These are phyloP conservation scores for Caenorhabditis uteleia DNA, from an alignment of 2,888 invertebrate species.

Conservation along the genomic window DNA sequence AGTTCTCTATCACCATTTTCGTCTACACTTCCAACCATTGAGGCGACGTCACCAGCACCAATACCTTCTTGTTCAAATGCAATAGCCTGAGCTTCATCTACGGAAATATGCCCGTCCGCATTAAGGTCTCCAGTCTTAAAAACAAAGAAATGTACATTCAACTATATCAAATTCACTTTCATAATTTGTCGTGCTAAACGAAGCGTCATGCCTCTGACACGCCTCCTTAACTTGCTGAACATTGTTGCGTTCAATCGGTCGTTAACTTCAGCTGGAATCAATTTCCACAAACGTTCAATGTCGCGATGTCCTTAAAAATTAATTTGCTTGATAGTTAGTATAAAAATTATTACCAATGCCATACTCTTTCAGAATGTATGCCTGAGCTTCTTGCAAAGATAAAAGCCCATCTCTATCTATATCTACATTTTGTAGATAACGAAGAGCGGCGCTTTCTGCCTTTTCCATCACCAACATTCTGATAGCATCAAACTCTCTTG, in stretches of 20 bases:
- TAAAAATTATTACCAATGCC: slow-evolving; percentile 56
- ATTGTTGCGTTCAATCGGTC: slow-evolving; percentile 59
- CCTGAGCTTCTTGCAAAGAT: slow-evolving; percentile 63
- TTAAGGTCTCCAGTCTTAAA: slow-evolving; percentile 56
- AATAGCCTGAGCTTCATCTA: slow-evolving; percentile 65
- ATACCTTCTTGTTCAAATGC: slow-evolving; percentile 66
- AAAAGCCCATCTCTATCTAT: slow-evolving; percentile 59
- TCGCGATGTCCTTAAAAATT: slow-evolving; percentile 51
- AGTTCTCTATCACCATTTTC: slow-evolving; percentile 63
- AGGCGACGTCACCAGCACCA: slow-evolving; percentile 61
- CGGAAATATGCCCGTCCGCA: slow-evolving; percentile 65
- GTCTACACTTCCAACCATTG: slow-evolving; percentile 64
- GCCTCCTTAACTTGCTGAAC: slow-evolving; percentile 60
- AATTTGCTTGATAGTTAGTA: too few relatives aligned
- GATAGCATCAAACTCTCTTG: slow-evolving; percentile 63
- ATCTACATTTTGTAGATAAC: slow-evolving; percentile 65
- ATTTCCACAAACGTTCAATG: slow-evolving; percentile 63
- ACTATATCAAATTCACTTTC: slow-evolving; percentile 60
- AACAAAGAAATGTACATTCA: neutral
- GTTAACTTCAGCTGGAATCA: slow-evolving; percentile 58
- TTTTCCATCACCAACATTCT: slow-evolving; percentile 64
- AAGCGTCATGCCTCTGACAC: slow-evolving; percentile 68
- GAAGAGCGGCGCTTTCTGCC: slow-evolving; percentile 66
- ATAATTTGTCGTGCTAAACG: slow-evolving; percentile 66
- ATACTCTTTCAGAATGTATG: slow-evolving; percentile 66